Evolutionary conservation across 1,140 invertebrate genomes (phyloP), one percentile per base, ranked within the genome.

Genomic region (Bradysia coprophila): DNA sequence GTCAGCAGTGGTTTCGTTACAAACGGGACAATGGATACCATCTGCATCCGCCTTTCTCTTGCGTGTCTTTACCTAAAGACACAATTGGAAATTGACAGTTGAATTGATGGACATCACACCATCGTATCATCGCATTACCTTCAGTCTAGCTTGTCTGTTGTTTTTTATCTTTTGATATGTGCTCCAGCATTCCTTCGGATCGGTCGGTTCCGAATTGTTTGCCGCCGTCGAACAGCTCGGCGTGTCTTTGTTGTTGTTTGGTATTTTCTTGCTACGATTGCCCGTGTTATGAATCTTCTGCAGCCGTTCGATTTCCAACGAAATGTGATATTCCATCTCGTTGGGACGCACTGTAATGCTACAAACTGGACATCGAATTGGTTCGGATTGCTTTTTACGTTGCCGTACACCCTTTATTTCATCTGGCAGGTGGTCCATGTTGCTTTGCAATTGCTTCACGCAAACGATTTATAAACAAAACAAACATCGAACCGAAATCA

Each of bases 291-390:
- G 13, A 10, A 4, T 20, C 55, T 77, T 76, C 48, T 72, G 72
- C 21, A 89, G 61, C 49, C 78, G 75, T 45, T 86, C 81, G 46
- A 88, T 57, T 57, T 89, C 84, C 40, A 76, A 65, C 10, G 71
- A 64, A 44, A 82, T 76, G 56, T 89, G 84, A 33, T 73, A 63
- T 48, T 85, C 78, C 21, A 85, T 56, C 55, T 88, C 83, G 19
- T 75, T 71, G 4, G 71, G 63, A 44, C 80, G 67, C 22, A 89
- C 65, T 19, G 81, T 81, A 10, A 78, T 67, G 39, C 82, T 76
- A 65, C 84, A 89, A 6, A 81, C 76, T 13, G 84, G 83, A 61
- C 84, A 88, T 54, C 73, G 76, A 19, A 71, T 69, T 5, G 75
- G 71, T 49, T 81, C 75, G 49, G 52, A 28, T 45, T 56, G 48